Evolutionary conservation across 2,113 vertebrate species (phyloP), one percentile per base, ranked within the genome.

Genomic region (Lipophrys pholis): DNA sequence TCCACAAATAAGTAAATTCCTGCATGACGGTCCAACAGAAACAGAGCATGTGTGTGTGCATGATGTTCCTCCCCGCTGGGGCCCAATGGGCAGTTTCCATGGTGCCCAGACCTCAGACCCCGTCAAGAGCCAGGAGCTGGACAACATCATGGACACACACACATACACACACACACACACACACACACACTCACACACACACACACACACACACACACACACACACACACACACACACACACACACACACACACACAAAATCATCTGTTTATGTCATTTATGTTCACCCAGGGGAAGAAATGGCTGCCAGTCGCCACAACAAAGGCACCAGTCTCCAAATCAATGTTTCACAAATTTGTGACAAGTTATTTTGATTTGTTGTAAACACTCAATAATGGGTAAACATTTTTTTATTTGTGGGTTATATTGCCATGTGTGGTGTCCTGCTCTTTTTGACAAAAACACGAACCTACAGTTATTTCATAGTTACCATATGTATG

Each of bases 1-100:
- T 93, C 83, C 89, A 91, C 90, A 93, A 93, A 92, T 92, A 30
- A 90, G 81, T 89, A 81, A 90, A 91, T 90, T 93, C 89, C 87
- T 86, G 73, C 57, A 4, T 5, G 41, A 54, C 66, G 35, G 69
- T 92, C 90, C 90, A 93, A 94, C 80, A 91, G 91, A 89, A 93
- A 93, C 91, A 92, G 60, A 81, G 61, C 7, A 55, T 80, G 74
- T 82, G 80, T 85, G 63, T 69, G 58, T 45, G 6, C 61, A 59
- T 68, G 75, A 82, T 85, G 53, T 80, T 85, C 86, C 66, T 84
- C 84, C 84, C 76, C 56, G 60, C 46, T 59, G 73, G 82, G 87
- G 84, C 78, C 84, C 76, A 82, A 66, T 76, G 87, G 84, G 79
- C 62, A 84, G 84, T 88, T 88, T 88, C 86, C 82, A 92, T 82